Evolutionary conservation across 2,888 invertebrate genomes (phyloP).

Genomic region (Parnassius smintheus): DNA sequence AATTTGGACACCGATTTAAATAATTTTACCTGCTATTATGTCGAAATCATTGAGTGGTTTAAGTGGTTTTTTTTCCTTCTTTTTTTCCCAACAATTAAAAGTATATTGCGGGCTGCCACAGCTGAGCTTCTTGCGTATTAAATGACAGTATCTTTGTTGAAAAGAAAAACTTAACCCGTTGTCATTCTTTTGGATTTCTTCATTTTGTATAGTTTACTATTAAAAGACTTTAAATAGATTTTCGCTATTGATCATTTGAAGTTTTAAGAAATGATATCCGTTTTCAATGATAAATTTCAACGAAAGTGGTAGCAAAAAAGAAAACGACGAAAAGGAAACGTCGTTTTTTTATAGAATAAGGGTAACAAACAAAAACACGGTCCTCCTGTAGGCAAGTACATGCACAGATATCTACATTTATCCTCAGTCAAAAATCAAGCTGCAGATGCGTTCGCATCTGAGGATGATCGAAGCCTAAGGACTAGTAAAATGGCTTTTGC

Average conservation of each 20-base stretch:
- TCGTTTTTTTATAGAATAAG: too few relatives aligned
- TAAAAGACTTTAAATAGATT: conserved; percentile 20
- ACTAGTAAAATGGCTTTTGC: too few relatives aligned
- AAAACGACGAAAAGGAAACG: conserved; percentile 1
- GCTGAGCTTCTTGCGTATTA: conserved; percentile 53
- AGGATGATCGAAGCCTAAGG: too few relatives aligned
- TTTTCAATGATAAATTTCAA: not conserved
- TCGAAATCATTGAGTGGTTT: conserved; percentile 51
- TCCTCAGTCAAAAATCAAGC: too few relatives aligned
- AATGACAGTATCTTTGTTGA: conserved; percentile 57
- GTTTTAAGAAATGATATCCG: not conserved
- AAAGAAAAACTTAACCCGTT: conserved; percentile 41
- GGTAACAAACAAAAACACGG: too few relatives aligned
- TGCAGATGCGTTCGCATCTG: too few relatives aligned
- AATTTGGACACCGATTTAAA: conserved; percentile 33
- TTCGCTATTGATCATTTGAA: not conserved
- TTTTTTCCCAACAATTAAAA: conserved; percentile 56
- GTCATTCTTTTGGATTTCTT: conserved; percentile 16
- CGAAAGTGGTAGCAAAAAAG: conserved; percentile 12
- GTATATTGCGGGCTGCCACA: conserved; percentile 58
- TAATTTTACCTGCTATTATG: conserved; percentile 58
- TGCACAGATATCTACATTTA: too few relatives aligned
- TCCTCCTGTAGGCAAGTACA: too few relatives aligned
- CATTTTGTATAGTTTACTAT: conserved; percentile 12
- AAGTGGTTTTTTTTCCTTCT: conserved; percentile 39